A percentile compares a stretch with the other conserved stretches of the same genome.
Conservation (phyloP, 2,888 invertebrate species). For the Plusia festucae region DNA sequence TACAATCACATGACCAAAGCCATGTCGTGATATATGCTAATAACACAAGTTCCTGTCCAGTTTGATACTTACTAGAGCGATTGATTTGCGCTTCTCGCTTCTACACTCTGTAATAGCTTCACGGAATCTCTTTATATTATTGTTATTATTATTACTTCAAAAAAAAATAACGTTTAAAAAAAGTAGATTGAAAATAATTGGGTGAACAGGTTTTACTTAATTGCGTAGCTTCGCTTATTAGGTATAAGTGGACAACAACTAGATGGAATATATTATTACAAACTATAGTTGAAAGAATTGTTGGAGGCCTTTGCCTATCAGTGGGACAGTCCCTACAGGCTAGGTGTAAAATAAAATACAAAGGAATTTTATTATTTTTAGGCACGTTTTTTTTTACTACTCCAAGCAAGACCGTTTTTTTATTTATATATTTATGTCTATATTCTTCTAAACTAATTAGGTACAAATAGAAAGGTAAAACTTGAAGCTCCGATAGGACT, state of each 20-base stretch:
- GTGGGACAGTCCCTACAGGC: too few relatives aligned
- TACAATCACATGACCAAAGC: constrained; percentile 24
- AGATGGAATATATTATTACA: too few relatives aligned
- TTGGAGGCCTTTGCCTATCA: too few relatives aligned
- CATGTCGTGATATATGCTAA: constrained; percentile 49
- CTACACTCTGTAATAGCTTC: constrained; percentile 56
- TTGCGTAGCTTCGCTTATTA: background rate
- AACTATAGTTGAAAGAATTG: too few relatives aligned
- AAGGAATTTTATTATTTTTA: too few relatives aligned
- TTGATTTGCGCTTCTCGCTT: constrained; percentile 62
- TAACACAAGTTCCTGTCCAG: constrained; percentile 51
- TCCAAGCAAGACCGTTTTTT: too few relatives aligned
- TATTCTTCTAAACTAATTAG: too few relatives aligned
- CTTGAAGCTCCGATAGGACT: too few relatives aligned
- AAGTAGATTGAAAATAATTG: background rate
- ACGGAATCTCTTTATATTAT: constrained; percentile 41
- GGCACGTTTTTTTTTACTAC: too few relatives aligned
- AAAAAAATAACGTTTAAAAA: constrained; percentile 27
- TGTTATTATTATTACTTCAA: constrained; percentile 34
- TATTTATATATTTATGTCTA: too few relatives aligned
- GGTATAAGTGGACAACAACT: background rate
- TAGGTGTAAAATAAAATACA: too few relatives aligned
- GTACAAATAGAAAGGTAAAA: too few relatives aligned
- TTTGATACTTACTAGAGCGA: constrained; percentile 64
- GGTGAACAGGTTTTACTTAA: background rate